A percentile compares a stretch with the other conserved stretches of the same genome.
These are phyloP conservation scores for Hemibagrus wyckioides DNA, from an alignment of 2,113 vertebrate species.

Conservation along the genomic window DNA sequence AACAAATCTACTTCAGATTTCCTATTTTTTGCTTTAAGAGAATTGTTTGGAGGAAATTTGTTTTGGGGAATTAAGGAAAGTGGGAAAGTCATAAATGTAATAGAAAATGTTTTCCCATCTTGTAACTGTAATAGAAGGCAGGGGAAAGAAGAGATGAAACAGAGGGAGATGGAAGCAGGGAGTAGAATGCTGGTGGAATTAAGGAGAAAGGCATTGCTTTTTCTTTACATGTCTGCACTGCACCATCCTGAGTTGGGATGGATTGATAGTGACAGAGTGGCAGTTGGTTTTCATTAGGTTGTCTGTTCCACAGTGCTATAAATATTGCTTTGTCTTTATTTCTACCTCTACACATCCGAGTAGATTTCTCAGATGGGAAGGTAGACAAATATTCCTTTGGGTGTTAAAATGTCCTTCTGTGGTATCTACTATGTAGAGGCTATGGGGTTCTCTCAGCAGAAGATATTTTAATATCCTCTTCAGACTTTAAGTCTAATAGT, in stretches of 20 bases:
- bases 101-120: constrained; percentile 52
- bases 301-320: constrained; percentile 62
- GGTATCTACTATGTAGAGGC: constrained; percentile 39
- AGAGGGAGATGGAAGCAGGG: constrained; percentile 40
- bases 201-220: constrained; percentile 66
- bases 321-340: constrained; percentile 49
- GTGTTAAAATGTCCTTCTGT: constrained; percentile 51
- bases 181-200: constrained; percentile 59
- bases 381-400: constrained; percentile 72
- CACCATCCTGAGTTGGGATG: constrained; percentile 58
- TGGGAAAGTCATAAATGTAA: constrained; percentile 29
- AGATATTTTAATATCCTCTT: constrained; percentile 81
- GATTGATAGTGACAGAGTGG: constrained; percentile 75
- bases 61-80: background rate
- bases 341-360: constrained; percentile 52
- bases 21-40: background rate
- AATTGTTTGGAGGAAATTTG: background rate
- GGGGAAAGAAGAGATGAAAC: constrained; percentile 31
- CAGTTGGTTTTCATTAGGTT: constrained; percentile 78
- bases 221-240: constrained; percentile 59
- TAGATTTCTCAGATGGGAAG: constrained; percentile 65
- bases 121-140: constrained; percentile 51
- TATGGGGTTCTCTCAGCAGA: constrained; percentile 64
- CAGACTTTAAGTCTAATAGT: constrained; percentile 72
- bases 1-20: constrained; percentile 3